Evolutionary conservation across 2,797 vertebrate species (phyloP), one percentile per base, ranked within the genome.

Genomic region (Echeneis naucrates): DNA sequence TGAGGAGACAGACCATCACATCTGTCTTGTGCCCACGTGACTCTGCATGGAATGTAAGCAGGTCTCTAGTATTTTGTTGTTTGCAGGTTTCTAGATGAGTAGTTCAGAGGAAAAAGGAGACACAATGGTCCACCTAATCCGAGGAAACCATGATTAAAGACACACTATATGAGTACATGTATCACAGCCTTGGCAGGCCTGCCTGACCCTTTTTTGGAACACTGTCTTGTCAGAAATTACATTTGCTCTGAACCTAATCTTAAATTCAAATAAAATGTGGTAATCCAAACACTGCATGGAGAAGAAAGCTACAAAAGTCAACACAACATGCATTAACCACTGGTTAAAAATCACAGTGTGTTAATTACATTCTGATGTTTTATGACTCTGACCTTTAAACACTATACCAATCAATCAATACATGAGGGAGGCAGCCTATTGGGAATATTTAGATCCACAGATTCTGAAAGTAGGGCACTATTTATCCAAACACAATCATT

Each of bases 331-430:
- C 78, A 93, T 94, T 89, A 92, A 91, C 77, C 81, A 83, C 61
- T 83, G 66, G 77, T 92, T 93, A 92, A 90, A 88, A 93, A 91
- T 89, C 86, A 80, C 76, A 75, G 77, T 80, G 88, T 90, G 90
- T 93, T 94, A 93, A 93, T 93, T 93, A 93, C 90, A 88, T 82
- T 68, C 90, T 90, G 80, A 91, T 94, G 92, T 93, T 95, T 95
- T 94, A 95, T 94, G 92, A 90, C 92, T 92, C 38, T 94, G 93
- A 95, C 95, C 94, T 95, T 95, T 95, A 92, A 90, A 89, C 91
- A 90, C 84, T 78, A 80, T 76, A 93, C 92, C 90, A 89, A 94
- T 95, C 92, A 93, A 93, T 95, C 93, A 94, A 86, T 88, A 89
- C 84, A 78, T 61, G 83, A 87, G 69, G 86, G 86, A 90, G 83